Conservation (phyloP, 1,140 invertebrate species). For the Tetramorium alpestre region DNA sequence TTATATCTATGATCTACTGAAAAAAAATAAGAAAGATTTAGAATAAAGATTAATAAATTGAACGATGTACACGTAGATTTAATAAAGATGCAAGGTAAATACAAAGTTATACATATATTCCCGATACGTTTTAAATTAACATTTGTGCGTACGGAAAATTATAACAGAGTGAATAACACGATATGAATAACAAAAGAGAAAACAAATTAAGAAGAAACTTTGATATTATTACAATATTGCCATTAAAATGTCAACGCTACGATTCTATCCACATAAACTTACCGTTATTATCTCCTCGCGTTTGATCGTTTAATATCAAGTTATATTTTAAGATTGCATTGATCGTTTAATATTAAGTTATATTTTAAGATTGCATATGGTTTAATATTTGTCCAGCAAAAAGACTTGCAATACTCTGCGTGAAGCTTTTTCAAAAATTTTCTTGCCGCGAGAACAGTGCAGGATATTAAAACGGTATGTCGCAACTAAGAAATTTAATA, state of each 20-base stretch:
- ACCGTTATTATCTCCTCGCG: not conserved
- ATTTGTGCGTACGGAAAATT: not conserved
- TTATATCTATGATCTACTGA: not conserved
- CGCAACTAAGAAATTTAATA: conserved; percentile 35
- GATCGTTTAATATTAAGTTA: not conserved
- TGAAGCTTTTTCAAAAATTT: not conserved
- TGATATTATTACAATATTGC: not conserved
- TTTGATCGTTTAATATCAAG: not conserved
- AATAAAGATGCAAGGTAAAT: not conserved
- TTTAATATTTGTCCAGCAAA: not conserved
- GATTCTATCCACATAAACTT: not conserved
- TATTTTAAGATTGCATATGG: not conserved
- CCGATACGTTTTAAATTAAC: conserved; percentile 16
- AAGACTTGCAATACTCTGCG: not conserved
- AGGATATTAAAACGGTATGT: not conserved
- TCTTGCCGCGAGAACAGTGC: not conserved
- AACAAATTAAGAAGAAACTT: conserved; percentile 7
- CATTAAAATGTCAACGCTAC: not conserved
- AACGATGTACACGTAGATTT: not conserved
- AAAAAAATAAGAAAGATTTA: conserved; percentile 11
- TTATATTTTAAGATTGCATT: not conserved
- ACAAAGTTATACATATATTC: not conserved
- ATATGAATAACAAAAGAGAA: not conserved
- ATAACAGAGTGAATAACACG: not conserved
- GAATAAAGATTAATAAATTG: not conserved